Conservation (phyloP, 2,797 vertebrate species). For the Geotrypetes seraphini region DNA sequence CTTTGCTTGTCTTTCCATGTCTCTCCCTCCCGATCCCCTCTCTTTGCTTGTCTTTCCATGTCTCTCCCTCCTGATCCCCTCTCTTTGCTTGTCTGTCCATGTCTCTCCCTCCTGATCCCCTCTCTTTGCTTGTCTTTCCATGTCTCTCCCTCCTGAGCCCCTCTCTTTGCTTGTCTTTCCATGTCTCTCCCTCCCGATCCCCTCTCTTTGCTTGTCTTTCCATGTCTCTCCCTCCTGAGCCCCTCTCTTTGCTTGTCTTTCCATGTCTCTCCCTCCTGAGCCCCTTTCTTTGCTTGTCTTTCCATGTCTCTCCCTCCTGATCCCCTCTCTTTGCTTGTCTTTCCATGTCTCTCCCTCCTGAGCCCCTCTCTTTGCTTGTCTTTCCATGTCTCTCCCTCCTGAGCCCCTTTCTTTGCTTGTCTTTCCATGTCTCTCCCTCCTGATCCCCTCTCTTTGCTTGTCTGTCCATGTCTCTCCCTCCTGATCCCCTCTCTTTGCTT, state of each 20-base stretch:
- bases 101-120: no score
- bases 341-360: no score
- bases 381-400: no score
- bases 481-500: neutral
- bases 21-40: no score
- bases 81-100: neutral
- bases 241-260: neutral
- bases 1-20: neutral
- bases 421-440: no score
- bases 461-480: no score
- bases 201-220: neutral
- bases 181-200: no score
- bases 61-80: no score
- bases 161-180: neutral
- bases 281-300: neutral
- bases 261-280: no score
- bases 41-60: neutral
- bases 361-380: neutral
- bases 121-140: neutral
- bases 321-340: neutral
- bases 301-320: no score
- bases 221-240: no score
- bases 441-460: neutral
- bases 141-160: no score
- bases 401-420: neutral